phyloP scores from a whole-genome alignment of 2,888 invertebrate genomes.

The Sphinx pinastri region DNA sequence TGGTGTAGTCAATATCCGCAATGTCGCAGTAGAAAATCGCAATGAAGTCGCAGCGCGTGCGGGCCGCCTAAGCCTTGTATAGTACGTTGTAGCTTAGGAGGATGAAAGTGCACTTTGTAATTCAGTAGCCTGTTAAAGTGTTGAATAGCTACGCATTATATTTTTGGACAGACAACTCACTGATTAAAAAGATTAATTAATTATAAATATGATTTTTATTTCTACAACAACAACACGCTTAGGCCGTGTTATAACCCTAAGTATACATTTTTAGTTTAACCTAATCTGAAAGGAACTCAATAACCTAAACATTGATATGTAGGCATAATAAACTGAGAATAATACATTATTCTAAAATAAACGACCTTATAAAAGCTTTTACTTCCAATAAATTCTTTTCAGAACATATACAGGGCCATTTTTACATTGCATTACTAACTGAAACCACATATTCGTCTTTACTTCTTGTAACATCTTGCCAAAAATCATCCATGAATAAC shows the following conservation, averaged over 20 bases:
- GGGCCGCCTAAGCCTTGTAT: slow-evolving; percentile 43
- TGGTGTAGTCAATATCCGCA: neutral
- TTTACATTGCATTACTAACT: too few relatives aligned
- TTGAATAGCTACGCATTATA: slow-evolving; percentile 72
- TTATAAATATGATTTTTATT: slow-evolving; percentile 58
- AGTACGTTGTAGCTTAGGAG: slow-evolving; percentile 51
- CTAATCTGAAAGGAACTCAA: neutral
- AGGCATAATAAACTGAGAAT: neutral
- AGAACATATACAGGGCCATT: slow-evolving; percentile 5
- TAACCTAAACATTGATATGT: slow-evolving; percentile 15
- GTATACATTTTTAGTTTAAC: neutral
- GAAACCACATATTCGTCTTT: too few relatives aligned
- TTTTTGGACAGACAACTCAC: slow-evolving; percentile 79
- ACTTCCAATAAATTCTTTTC: neutral
- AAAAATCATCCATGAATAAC: too few relatives aligned
- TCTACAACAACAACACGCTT: slow-evolving; percentile 26
- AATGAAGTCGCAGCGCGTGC: slow-evolving; percentile 32
- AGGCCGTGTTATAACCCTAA: slow-evolving; percentile 15
- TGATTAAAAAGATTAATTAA: slow-evolving; percentile 68
- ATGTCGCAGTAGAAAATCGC: neutral
- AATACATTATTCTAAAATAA: neutral
- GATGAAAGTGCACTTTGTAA: slow-evolving; percentile 70
- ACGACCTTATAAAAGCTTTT: neutral
- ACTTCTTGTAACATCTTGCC: too few relatives aligned
- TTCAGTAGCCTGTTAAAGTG: slow-evolving; percentile 69